Evolutionary conservation across 2,888 invertebrate species (phyloP), one percentile per base, ranked within the genome.

Genomic region (Lasioglossum lativentre): DNA sequence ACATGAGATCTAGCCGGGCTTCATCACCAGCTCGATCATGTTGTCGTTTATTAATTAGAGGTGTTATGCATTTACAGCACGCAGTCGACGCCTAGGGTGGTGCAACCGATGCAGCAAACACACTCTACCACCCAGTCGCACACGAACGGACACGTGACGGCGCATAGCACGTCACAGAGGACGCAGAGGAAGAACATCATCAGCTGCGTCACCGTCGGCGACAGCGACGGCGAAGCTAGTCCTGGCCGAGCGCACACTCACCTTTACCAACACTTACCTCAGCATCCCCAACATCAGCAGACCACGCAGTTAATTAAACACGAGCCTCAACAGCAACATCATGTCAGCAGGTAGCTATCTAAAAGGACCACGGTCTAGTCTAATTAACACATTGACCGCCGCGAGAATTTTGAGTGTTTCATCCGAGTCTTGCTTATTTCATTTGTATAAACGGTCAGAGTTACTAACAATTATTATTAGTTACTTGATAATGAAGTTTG

Each of bases 131-230:
- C 87, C 82, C 94, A 93, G 70, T 89, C 91, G 56, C 92, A 92
- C 68, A 83, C 86, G 8, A 92, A 88, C 34, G 90, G 89, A 4
- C 92, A 92, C 66, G 83, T 78, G 23, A 81, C 89, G 19, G 82
- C 90, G 23, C 91, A 92, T 52, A 89, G 84, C 71, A 88, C 92
- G 6, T 90, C 92, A 4, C 94, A 93, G 63, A 91, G 94, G 38
- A 79, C 92, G 82, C 96, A 96, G 91, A 96, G 97, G 80, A 97
- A 97, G 93, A 97, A 97, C 95, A 97, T 97, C 86, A 97, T 97
- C 92, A 97, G 97, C 92, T 98, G 97, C 95, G 97, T 98, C 82
- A 97, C 97, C 86, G 97, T 98, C 82, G 97, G 96, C 88, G 98
- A 98, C 93, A 97, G 97, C 94, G 97, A 97, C 92, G 96, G 96